phyloP scores from a whole-genome alignment of 2,113 vertebrate species.

The Pangasianodon hypophthalmus region DNA sequence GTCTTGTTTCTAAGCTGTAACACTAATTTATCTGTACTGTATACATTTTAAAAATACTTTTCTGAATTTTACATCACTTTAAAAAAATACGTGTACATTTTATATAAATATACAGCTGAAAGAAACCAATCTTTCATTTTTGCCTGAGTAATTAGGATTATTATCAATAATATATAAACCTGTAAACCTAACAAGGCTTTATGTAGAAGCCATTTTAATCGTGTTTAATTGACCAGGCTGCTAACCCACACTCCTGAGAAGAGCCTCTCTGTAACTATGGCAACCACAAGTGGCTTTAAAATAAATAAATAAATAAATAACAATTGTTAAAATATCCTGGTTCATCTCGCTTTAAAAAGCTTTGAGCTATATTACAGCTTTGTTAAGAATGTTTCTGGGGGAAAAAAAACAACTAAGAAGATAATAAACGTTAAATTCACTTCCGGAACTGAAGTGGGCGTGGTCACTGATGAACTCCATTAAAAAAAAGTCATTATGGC shows the following conservation, averaged over 20 bases:
- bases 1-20: not conserved
- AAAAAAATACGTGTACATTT: not conserved
- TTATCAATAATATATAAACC: too few species aligned
- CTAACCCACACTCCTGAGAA: too few species aligned
- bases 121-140: too few species aligned
- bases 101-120: too few species aligned
- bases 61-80: not conserved
- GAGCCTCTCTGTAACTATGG: not conserved
- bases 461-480: not conserved
- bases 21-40: not conserved
- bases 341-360: not conserved
- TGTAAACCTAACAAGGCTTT: too few species aligned
- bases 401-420: not conserved
- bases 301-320: not conserved
- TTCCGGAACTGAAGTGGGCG: not conserved
- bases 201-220: too few species aligned
- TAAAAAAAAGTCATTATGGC: not conserved
- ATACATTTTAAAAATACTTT: not conserved
- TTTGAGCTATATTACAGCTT: not conserved
- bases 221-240: too few species aligned
- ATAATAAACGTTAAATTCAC: not conserved
- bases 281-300: not conserved
- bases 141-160: too few species aligned
- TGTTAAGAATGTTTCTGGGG: not conserved
- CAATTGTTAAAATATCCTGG: not conserved